Evolutionary conservation across 2,888 invertebrate genomes (phyloP).

Genomic region (Scaptomyza tumidula): DNA sequence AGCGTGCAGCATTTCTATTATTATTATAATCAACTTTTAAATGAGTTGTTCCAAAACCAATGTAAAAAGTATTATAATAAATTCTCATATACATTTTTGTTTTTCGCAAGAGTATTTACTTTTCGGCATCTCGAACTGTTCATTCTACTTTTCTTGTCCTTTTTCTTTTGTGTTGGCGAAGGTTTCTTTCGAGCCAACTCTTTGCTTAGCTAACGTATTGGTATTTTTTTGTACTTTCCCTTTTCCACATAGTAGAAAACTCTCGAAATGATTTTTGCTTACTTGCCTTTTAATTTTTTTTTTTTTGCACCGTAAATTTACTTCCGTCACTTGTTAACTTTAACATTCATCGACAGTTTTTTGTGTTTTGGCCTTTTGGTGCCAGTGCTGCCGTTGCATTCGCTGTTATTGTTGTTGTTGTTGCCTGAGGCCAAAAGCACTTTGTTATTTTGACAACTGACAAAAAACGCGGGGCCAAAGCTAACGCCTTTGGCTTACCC

Average conservation of each 20-base stretch:
- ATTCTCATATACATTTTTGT: too few relatives aligned
- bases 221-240: neutral
- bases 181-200: slow-evolving; percentile 12
- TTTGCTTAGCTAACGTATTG: slow-evolving; percentile 15
- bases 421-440: slow-evolving; percentile 56
- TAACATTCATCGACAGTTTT: slow-evolving; percentile 76
- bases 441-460: slow-evolving; percentile 75
- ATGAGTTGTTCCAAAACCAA: too few relatives aligned
- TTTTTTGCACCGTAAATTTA: slow-evolving; percentile 66
- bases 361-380: slow-evolving; percentile 44
- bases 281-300: slow-evolving; percentile 67
- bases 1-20: too few relatives aligned
- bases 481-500: slow-evolving; percentile 24
- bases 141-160: too few relatives aligned
- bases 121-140: neutral
- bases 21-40: too few relatives aligned
- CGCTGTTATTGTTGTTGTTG: slow-evolving; percentile 3
- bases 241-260: neutral
- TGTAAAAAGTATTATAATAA: too few relatives aligned
- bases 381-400: slow-evolving; percentile 13
- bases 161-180: neutral
- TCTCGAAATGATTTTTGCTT: slow-evolving; percentile 65
- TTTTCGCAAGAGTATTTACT: neutral
- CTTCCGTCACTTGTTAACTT: slow-evolving; percentile 79
- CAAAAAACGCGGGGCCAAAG: slow-evolving; percentile 46